phyloP scores from a whole-genome alignment of 2,797 vertebrate genomes.

The Acridotheres tristis region DNA sequence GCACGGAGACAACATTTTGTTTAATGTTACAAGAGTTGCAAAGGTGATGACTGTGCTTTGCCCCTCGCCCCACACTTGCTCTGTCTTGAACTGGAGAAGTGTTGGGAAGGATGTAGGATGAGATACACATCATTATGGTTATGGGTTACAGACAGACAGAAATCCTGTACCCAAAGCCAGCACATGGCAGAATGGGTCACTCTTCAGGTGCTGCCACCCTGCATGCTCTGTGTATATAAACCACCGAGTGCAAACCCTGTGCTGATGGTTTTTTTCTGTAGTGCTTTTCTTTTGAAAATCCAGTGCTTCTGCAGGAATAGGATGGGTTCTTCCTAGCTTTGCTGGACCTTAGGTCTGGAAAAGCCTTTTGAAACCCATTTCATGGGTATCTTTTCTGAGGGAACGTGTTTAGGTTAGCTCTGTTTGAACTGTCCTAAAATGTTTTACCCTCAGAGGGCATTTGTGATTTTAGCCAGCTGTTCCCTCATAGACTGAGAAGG shows the following conservation, averaged over 20 bases:
- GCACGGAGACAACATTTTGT: not conserved
- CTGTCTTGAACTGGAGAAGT: fast-evolving
- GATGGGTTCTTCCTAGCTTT: not conserved
- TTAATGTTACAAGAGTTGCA: not conserved
- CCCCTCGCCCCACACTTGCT: fast-evolving
- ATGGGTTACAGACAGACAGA: not conserved
- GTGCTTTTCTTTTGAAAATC: not conserved
- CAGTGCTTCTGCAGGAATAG: fast-evolving
- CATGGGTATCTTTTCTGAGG: not conserved
- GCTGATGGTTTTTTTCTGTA: not conserved
- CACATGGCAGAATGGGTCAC: fast-evolving
- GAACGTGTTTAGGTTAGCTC: not conserved
- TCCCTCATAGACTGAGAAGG: not conserved
- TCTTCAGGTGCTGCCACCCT: not conserved
- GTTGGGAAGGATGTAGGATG: not conserved
- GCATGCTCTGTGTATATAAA: fast-evolving
- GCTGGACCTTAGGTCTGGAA: not conserved
- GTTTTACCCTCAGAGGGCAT: not conserved
- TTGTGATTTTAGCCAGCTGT: not conserved
- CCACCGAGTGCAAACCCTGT: not conserved
- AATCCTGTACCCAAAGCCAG: not conserved
- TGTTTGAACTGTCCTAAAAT: not conserved
- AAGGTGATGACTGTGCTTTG: not conserved
- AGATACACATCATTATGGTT: not conserved
- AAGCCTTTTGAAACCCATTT: not conserved